Evolutionary conservation across 1,140 invertebrate species (phyloP), one percentile per base, ranked within the genome.

Genomic region (Drosophila busckii): DNA sequence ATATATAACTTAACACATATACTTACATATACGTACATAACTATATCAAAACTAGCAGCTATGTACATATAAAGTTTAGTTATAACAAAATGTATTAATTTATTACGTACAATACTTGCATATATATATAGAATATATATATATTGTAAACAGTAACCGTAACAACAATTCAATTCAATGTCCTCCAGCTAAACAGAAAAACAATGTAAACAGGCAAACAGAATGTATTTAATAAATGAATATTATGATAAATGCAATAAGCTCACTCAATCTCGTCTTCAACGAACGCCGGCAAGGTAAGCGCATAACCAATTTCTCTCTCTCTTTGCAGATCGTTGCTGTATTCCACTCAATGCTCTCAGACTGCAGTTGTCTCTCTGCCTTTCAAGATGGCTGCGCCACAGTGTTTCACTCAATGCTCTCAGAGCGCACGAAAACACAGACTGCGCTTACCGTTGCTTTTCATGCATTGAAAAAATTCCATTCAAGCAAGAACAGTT

Each of bases 161-260:
- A 80, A 80, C 73, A 82, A 71, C 65, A 80, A n/a, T 70, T 82
- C 65, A 82, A 82, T 82, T 82, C 75, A 82, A 54, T 82, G 75
- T 82, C 75, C 75, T 82, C 75, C 75, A 82, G 65, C 61, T 75
- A 82, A 82, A 75, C 50, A 52, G 25, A 38, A 20, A 50, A 40
- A 16, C 1, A 20, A 38, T 64, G 55, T 68, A 80, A 80, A 71
- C 48, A 64, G 59, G 56, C 48, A 41, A 44, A 58, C n/a, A 52
- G 69, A 80, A 60, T 80, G 64, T 82, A 80, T 65, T 65, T 54
- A 73, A 70, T 55, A 62, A 76, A 76, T 22, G 48, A 41, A 50
- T 58, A 58, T 19, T 42, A 49, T 58, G 58, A 49, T 29, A 62
- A 49, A 67, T n/a, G n/a, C n/a, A n/a, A n/a, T n/a, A n/a, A n/a